phyloP scores from a whole-genome alignment of 2,797 vertebrate species.

The Myoxocephalus aenaeus region DNA sequence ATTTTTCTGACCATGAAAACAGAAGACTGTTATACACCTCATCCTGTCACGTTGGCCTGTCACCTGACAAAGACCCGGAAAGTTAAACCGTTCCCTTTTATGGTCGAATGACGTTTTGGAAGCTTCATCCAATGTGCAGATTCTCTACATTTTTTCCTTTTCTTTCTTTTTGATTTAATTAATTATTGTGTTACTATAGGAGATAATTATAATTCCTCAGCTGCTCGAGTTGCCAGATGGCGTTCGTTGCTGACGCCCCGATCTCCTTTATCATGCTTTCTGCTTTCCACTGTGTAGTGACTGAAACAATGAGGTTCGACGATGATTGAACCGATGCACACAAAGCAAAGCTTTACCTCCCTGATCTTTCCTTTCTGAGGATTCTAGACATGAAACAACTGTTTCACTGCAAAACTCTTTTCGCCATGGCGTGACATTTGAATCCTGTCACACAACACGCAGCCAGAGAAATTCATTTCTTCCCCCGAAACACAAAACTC shows the following conservation, averaged over 20 bases:
- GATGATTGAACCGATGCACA: neutral
- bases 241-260: neutral
- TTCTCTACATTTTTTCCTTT: neutral
- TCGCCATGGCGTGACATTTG: conserved; percentile 49
- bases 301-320: neutral
- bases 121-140: neutral
- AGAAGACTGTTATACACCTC: neutral
- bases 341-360: conserved; percentile 12
- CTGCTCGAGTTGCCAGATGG: neutral
- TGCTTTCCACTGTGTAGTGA: neutral
- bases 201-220: neutral
- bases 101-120: neutral
- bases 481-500: conserved; percentile 43
- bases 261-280: neutral
- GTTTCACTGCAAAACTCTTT: conserved; percentile 9
- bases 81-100: too few relatives aligned
- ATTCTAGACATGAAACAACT: neutral
- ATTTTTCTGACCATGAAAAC: neutral
- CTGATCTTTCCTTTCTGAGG: neutral
- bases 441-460: conserved; percentile 39
- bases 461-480: neutral
- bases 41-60: neutral
- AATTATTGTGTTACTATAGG: neutral
- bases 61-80: too few relatives aligned
- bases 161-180: neutral